phyloP scores from a whole-genome alignment of 2,888 invertebrate species.

The Conops quadrifasciatus region DNA sequence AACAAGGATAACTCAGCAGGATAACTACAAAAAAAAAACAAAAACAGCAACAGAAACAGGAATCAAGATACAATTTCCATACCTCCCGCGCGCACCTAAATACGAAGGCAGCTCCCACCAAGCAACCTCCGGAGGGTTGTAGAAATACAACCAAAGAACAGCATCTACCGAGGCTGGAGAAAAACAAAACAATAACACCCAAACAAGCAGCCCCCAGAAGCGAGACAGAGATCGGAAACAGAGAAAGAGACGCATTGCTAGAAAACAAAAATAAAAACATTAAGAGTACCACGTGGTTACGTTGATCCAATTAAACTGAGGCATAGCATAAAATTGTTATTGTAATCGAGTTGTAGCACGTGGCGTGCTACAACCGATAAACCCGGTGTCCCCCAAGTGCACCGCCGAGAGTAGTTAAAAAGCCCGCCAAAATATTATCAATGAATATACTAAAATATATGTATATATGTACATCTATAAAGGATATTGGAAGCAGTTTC shows the following conservation, averaged over 20 bases:
- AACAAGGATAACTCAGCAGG: conserved; percentile 25
- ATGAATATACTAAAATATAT: conserved; percentile 34
- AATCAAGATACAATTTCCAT: conserved; percentile 37
- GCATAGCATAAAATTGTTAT: conserved; percentile 45
- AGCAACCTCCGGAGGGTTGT: conserved; percentile 31
- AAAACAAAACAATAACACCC: no score
- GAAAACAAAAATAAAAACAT: conserved; percentile 49
- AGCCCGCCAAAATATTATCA: conserved; percentile 46
- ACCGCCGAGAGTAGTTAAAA: conserved; percentile 24
- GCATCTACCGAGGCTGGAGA: no score
- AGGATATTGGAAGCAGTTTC: no score
- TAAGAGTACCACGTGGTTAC: conserved; percentile 50
- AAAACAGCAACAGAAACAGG: conserved; percentile 31
- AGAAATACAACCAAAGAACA: conserved; percentile 55
- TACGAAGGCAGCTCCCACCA: background rate
- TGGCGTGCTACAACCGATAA: background rate
- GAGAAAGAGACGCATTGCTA: conserved; percentile 25
- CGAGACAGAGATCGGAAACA: background rate
- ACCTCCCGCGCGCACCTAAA: background rate
- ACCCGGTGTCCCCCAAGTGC: background rate
- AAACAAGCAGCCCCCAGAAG: background rate
- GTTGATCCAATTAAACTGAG: conserved; percentile 56
- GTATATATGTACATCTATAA: no score
- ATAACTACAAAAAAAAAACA: conserved; percentile 38
- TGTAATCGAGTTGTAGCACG: conserved; percentile 45